Conservation (phyloP, 2,113 vertebrate genomes). For the Elephas maximus region DNA sequence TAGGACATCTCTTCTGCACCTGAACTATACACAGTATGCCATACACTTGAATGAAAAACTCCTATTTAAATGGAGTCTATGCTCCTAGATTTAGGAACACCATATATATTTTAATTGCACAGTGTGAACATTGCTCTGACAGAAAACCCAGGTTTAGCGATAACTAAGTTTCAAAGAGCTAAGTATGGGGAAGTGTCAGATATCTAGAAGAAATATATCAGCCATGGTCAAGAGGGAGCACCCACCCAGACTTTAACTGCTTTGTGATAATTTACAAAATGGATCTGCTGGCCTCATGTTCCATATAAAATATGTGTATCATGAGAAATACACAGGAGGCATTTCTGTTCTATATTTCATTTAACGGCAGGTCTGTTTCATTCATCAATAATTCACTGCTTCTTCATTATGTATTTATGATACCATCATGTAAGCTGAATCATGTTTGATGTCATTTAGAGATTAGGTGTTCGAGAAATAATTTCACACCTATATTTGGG, state of each 20-base stretch:
- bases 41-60: not conserved
- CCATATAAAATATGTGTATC: not conserved
- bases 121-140: not conserved
- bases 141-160: slow-evolving; percentile 9
- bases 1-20: not conserved
- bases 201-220: not conserved
- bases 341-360: slow-evolving; percentile 17
- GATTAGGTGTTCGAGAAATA: slow-evolving; percentile 57
- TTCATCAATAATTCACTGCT: slow-evolving; percentile 69
- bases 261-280: slow-evolving; percentile 19
- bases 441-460: slow-evolving; percentile 57
- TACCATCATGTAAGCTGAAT: slow-evolving; percentile 47
- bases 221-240: not conserved
- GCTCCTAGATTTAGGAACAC: not conserved
- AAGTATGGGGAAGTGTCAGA: not conserved
- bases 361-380: slow-evolving; percentile 56
- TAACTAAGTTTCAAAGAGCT: slow-evolving; percentile 40
- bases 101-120: not conserved
- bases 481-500: slow-evolving; percentile 61
- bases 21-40: not conserved
- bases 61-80: not conserved
- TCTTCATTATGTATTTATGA: slow-evolving; percentile 72
- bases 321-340: not conserved
- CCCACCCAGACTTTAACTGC: not conserved
- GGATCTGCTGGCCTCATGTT: not conserved